A percentile compares a stretch with the other conserved stretches of the same genome.
Evolutionary conservation across 1,140 invertebrate species (phyloP).

Genomic region (Orchesella cincta): DNA sequence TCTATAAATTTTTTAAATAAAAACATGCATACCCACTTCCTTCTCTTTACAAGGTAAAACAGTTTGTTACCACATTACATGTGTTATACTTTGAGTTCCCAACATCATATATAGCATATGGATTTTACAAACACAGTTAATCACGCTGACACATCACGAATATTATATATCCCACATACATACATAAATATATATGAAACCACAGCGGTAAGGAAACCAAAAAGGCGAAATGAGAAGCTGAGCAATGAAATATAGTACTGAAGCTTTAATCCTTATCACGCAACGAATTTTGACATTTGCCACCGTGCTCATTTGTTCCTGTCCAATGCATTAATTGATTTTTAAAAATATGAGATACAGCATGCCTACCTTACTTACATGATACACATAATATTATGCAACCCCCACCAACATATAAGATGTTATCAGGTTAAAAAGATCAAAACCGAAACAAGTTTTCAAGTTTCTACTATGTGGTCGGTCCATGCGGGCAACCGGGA

Average conservation of each 20-base stretch:
- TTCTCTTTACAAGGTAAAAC: too few species aligned
- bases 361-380: background rate
- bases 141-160: background rate
- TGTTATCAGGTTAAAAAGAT: background rate
- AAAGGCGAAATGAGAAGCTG: too few species aligned
- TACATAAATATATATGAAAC: too few species aligned
- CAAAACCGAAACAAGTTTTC: background rate
- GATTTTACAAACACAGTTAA: background rate
- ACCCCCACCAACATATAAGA: background rate
- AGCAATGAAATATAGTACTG: too few species aligned
- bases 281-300: constrained; percentile 3
- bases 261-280: background rate
- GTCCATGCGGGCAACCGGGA: background rate
- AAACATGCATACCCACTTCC: too few species aligned
- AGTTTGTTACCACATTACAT: too few species aligned
- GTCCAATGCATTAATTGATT: constrained; percentile 7
- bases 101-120: too few species aligned
- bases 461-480: background rate
- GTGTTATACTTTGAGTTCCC: too few species aligned
- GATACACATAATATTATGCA: background rate
- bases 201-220: too few species aligned
- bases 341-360: background rate
- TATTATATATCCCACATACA: too few species aligned
- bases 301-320: constrained; percentile 10
- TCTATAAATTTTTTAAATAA: too few species aligned